A percentile compares a stretch with the other conserved stretches of the same genome.
Evolutionary conservation across 2,113 vertebrate genomes (phyloP).

Genomic region (Nothobranchius kuhntae): DNA sequence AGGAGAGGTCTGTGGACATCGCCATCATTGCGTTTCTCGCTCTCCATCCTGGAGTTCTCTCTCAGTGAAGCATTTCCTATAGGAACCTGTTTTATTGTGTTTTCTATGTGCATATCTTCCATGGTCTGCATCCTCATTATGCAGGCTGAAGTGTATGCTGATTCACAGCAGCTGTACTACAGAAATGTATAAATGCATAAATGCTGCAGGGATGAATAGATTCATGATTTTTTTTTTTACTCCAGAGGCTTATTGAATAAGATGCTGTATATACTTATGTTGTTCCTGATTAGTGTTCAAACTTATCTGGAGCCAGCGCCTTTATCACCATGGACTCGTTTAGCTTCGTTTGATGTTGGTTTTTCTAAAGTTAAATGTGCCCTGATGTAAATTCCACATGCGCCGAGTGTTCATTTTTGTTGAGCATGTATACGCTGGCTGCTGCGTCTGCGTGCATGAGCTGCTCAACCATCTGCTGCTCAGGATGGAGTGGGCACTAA

Average conservation of each 20-base stretch:
- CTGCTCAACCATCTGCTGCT: constrained; percentile 63
- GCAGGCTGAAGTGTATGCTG: constrained; percentile 52
- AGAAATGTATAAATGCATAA: constrained; percentile 64
- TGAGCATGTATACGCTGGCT: neutral
- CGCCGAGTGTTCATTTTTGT: neutral
- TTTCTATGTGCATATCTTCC: constrained; percentile 66
- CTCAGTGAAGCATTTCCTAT: constrained; percentile 52
- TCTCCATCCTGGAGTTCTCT: constrained; percentile 38
- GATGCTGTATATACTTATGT: constrained; percentile 26
- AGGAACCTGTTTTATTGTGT: constrained; percentile 46
- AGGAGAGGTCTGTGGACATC: constrained; percentile 28
- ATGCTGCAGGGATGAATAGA: constrained; percentile 54
- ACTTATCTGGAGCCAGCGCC: constrained; percentile 17
- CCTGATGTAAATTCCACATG: no score
- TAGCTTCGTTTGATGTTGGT: neutral
- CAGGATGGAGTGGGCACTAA: constrained; percentile 45
- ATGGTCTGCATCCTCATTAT: constrained; percentile 46
- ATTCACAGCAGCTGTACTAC: constrained; percentile 56
- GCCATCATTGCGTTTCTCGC: constrained; percentile 48
- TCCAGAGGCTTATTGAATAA: constrained; percentile 30
- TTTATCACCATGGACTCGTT: constrained; percentile 9
- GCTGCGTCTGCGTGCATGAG: constrained; percentile 27
- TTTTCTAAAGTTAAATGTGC: neutral
- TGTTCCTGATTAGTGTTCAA: constrained; percentile 46
- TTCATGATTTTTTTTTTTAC: constrained; percentile 43